Evolutionary conservation across 2,888 invertebrate species (phyloP), one percentile per base, ranked within the genome.

Genomic region (Tenthredo notha): DNA sequence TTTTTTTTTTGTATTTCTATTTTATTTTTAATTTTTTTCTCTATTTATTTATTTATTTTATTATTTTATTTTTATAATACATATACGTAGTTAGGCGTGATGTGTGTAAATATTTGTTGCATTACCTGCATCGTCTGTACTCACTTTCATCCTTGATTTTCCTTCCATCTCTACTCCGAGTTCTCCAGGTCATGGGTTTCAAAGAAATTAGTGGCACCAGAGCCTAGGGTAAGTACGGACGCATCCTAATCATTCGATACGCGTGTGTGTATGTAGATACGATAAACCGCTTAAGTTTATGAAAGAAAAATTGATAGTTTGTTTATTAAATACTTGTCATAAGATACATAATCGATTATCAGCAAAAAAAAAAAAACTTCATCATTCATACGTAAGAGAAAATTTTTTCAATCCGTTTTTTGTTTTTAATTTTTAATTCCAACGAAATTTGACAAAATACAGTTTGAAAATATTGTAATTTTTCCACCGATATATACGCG

Each of bases 141-240:
- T 70, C 70, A 70, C 70, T 70, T 70, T 70, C 70, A 70, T 70
- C 70, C 70, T 70, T 70, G 70, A 70, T 70, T 70, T 70, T 70
- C 37, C 70, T 70, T 37, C 37, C 70, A 33, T 70, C 37, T 70
- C 37, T 29, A 33, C 70, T 37, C 21, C 61, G 21, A 12, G 21
- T 12, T 61, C 61, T 25, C 37, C 70, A 70, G 37, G 70, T 70
- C 33, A 70, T 70, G 70, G 18, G 70, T n/a, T 33, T 33, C 70
- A 29, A 70, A 70, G n/a, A 70, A 70, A 70, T 70, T 70, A 70
- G 70, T 70, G 70, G 37, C 37, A 37, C 29, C 70, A 33, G 70
- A 70, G 70, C 33, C 29, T 37, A 70, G 37, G 70, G 70, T 70
- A 37, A 70, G 70, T 70, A 70, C 70, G 37, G 70, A 70, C 70